phyloP scores from a whole-genome alignment of 1,140 invertebrate genomes.

The Akabosia matsudoensis region DNA sequence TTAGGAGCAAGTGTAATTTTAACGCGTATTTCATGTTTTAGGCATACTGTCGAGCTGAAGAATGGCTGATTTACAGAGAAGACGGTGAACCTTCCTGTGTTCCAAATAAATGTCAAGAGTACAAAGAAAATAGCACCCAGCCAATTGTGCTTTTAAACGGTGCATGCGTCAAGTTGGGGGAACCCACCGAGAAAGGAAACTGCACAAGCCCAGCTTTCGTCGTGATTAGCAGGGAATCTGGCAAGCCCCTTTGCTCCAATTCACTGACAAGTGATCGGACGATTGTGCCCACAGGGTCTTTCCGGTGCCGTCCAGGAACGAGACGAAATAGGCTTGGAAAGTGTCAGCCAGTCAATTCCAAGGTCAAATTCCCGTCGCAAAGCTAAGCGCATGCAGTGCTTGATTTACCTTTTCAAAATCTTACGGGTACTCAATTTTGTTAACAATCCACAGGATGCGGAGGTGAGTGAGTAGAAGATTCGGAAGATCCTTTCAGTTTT shows the following conservation, averaged over 20 bases:
- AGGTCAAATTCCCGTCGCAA: constrained; percentile 15
- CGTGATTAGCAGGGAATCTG: background rate
- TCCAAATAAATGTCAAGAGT: constrained; percentile 5
- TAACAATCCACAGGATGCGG: too few species aligned
- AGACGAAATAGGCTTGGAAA: constrained; percentile 28
- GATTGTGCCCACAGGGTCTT: background rate
- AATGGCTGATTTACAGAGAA: constrained; percentile 30
- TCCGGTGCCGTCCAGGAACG: constrained; percentile 28
- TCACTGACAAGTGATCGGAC: background rate
- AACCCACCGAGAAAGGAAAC: background rate
- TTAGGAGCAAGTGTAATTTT: background rate
- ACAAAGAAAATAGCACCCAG: background rate
- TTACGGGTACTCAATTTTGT: too few species aligned
- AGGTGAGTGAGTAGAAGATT: too few species aligned
- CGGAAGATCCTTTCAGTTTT: too few species aligned
- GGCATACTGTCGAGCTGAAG: constrained; percentile 8
- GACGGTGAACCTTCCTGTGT: background rate
- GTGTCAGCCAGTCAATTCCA: constrained; percentile 14
- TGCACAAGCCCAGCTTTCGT: background rate
- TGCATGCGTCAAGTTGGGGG: background rate
- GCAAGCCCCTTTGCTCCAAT: background rate
- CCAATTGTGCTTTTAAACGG: constrained; percentile 22
- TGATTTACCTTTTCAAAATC: too few species aligned
- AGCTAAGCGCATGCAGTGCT: too few species aligned
- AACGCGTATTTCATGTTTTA: background rate